A percentile compares a stretch with the other conserved stretches of the same genome.
phyloP scores from a whole-genome alignment of 2,113 vertebrate species.

The Microcebus lehilahytsara region DNA sequence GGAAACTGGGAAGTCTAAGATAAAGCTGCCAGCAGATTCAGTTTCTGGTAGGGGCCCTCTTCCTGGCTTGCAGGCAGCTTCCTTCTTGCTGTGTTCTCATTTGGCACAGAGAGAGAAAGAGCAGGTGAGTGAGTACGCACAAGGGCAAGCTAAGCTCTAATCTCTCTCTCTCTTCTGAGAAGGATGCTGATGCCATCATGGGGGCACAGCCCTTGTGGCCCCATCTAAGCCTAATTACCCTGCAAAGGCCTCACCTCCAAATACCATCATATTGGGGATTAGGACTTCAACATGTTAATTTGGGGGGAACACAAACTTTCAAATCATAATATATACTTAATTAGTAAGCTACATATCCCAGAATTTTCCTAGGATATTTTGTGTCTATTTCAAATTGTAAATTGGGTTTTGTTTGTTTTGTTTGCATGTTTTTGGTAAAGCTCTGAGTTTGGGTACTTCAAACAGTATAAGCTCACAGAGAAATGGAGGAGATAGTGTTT shows the following conservation, averaged over 20 bases:
- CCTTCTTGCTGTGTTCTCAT: not conserved
- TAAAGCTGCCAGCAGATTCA: not conserved
- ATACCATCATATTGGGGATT: not conserved
- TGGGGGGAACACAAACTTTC: not conserved
- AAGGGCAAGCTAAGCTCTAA: not conserved
- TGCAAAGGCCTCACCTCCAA: not conserved
- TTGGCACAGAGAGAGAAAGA: not conserved
- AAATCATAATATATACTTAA: not conserved
- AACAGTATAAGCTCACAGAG: not conserved
- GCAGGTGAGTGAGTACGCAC: rapidly evolving
- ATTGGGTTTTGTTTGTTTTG: not conserved
- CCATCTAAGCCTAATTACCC: not conserved
- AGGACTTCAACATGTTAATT: not conserved
- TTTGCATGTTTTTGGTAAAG: not conserved
- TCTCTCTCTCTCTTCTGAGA: not conserved
- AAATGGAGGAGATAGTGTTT: not conserved
- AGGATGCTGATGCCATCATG: not conserved
- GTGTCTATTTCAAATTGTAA: not conserved
- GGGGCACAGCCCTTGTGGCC: not conserved
- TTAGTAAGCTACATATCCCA: not conserved
- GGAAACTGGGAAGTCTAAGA: not conserved
- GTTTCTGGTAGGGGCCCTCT: not conserved
- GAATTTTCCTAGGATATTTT: not conserved
- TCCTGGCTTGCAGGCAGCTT: not conserved
- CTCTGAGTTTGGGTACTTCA: not conserved